phyloP scores from a whole-genome alignment of 1,140 invertebrate species.

The Diabrotica undecimpunctata region DNA sequence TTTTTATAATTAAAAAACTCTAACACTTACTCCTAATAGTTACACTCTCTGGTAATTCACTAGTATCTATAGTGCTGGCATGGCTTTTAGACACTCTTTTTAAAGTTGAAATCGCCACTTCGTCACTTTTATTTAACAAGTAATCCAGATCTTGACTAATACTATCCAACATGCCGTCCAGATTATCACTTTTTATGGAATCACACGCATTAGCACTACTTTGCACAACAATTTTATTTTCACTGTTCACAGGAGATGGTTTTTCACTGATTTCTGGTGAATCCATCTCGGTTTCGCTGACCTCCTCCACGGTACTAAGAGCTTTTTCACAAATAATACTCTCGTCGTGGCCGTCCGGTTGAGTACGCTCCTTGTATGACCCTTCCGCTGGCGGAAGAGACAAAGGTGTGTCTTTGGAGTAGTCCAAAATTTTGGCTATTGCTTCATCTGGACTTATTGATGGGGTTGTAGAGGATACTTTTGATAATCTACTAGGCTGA shows the following conservation, averaged over 20 bases:
- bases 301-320: constrained; percentile 14
- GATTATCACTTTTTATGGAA: constrained; percentile 29
- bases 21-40: constrained; percentile 2
- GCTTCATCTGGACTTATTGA: constrained; percentile 24
- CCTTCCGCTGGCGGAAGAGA: neutral
- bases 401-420: constrained; percentile 11
- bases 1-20: too few species aligned
- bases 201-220: neutral
- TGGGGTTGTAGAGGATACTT: neutral
- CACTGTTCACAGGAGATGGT: neutral
- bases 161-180: constrained; percentile 43
- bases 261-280: neutral
- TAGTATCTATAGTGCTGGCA: neutral
- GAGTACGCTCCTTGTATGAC: constrained; percentile 26
- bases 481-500: neutral
- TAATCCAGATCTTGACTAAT: constrained; percentile 45
- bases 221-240: neutral
- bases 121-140: constrained; percentile 37
- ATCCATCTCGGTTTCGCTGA: constrained; percentile 15
- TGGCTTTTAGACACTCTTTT: constrained; percentile 24
- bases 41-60: neutral
- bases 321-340: constrained; percentile 8
- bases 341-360: constrained; percentile 40
- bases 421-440: constrained; percentile 26
- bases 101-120: constrained; percentile 12